phyloP scores from a whole-genome alignment of 2,797 vertebrate species.

The Heteromormyrus szaboi region DNA sequence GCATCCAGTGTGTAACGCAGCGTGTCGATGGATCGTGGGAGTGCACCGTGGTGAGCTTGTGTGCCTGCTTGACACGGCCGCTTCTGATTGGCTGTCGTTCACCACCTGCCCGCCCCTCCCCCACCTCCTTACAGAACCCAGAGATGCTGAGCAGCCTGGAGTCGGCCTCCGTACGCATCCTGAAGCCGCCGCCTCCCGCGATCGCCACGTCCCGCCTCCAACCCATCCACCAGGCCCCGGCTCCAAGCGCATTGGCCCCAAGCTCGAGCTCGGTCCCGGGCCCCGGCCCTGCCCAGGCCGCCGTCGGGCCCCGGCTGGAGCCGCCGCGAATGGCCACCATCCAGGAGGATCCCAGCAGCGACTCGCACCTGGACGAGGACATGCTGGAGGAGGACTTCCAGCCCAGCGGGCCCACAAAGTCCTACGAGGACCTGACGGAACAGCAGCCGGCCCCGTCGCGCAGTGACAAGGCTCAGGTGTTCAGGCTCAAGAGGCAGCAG shows the following conservation, averaged over 20 bases:
- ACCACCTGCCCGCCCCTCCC: conserved; percentile 2
- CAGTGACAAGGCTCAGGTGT: conserved; percentile 69
- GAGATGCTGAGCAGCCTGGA: conserved; percentile 85
- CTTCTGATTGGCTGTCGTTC: background rate
- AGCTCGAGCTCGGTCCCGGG: conserved; percentile 32
- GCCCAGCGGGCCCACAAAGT: conserved; percentile 74
- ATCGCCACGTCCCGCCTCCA: conserved; percentile 59
- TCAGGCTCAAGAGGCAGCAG: conserved; percentile 80
- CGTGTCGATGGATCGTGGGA: conserved; percentile 33
- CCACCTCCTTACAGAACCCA: conserved; percentile 62
- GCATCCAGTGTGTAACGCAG: conserved; percentile 43
- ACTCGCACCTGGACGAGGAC: conserved; percentile 77
- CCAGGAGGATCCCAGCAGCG: conserved; percentile 88
- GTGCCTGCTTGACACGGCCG: conserved; percentile 41
- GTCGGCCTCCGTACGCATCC: conserved; percentile 70
- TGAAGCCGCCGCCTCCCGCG: conserved; percentile 62
- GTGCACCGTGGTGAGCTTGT: conserved; percentile 24
- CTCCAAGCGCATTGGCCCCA: conserved; percentile 30
- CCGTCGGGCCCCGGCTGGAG: conserved; percentile 57
- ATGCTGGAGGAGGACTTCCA: conserved; percentile 76
- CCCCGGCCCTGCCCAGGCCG: conserved; percentile 53
- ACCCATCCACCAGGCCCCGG: conserved; percentile 40
- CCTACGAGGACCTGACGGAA: conserved; percentile 90
- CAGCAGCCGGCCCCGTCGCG: conserved; percentile 56
- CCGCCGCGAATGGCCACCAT: conserved; percentile 86